A percentile compares a stretch with the other conserved stretches of the same genome.
Conservation (phyloP, 1,140 invertebrate genomes). For the Aphelinus certus region DNA sequence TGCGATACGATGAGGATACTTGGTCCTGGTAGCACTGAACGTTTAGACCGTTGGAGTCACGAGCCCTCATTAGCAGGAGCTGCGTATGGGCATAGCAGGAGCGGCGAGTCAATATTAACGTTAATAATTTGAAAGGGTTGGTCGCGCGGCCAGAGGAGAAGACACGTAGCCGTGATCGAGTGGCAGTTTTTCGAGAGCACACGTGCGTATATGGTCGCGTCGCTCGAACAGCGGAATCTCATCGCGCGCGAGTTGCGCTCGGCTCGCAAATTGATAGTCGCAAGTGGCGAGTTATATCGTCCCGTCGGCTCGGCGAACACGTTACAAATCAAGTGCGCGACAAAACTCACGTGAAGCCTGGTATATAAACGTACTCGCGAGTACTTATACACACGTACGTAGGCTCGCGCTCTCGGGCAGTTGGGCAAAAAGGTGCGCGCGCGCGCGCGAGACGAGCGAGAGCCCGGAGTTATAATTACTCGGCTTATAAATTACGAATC, state of each 20-base stretch:
- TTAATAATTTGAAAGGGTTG: slow-evolving; percentile 15
- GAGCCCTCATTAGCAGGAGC: slow-evolving; percentile 16
- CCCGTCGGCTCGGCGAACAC: neutral
- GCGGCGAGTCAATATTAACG: slow-evolving; percentile 16
- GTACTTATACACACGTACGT: slow-evolving; percentile 41
- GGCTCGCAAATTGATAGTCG: slow-evolving; percentile 21
- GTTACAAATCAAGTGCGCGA: slow-evolving; percentile 47
- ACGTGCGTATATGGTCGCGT: neutral
- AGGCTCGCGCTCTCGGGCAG: too few species aligned
- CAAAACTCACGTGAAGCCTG: slow-evolving; percentile 42
- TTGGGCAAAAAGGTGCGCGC: slow-evolving; percentile 8
- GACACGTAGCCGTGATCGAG: too few species aligned
- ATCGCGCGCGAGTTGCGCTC: neutral
- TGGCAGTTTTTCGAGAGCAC: neutral
- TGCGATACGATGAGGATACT: too few species aligned
- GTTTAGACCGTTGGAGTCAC: neutral
- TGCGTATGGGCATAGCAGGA: neutral
- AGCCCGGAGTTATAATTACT: slow-evolving; percentile 52
- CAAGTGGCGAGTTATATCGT: neutral
- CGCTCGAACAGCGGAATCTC: neutral
- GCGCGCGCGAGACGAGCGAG: neutral
- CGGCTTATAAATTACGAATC: slow-evolving; percentile 52
- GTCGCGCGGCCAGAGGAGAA: too few species aligned
- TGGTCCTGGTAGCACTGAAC: too few species aligned
- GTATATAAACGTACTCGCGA: slow-evolving; percentile 40